Evolutionary conservation across 2,113 vertebrate genomes (phyloP).

Genomic region (Ophthalmotilapia sp.): DNA sequence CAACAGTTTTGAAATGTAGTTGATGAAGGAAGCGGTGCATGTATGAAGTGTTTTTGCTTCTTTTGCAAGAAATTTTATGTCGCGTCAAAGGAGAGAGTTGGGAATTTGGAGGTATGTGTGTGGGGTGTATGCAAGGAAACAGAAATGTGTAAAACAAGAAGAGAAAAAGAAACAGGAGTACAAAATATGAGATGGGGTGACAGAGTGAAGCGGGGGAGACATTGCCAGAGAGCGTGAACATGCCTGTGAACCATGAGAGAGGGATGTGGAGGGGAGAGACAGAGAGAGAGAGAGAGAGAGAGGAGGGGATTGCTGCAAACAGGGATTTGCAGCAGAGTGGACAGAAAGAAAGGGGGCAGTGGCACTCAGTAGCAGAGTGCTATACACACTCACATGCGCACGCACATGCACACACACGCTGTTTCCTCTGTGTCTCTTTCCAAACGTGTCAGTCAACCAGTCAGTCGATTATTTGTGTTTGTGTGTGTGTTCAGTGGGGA

Average conservation of each 20-base stretch:
- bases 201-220: neutral
- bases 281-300: neutral
- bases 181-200: neutral
- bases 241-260: conserved; percentile 50
- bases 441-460: conserved; percentile 63
- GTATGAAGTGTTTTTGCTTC: neutral
- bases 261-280: conserved; percentile 11
- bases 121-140: neutral
- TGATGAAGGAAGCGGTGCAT: neutral
- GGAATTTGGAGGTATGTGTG: neutral
- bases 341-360: conserved; percentile 69
- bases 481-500: conserved; percentile 56
- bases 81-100: neutral
- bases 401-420: conserved; percentile 29
- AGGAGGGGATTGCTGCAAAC: conserved; percentile 60
- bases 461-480: conserved; percentile 63
- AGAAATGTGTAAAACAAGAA: neutral
- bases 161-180: neutral
- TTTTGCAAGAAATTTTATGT: neutral
- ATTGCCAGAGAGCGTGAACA: conserved; percentile 38
- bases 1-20: neutral
- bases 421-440: conserved; percentile 55
- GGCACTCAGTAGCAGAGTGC: conserved; percentile 67
- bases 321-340: conserved; percentile 65
- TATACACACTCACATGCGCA: conserved; percentile 49